Evolutionary conservation across 2,113 vertebrate genomes (phyloP).

Genomic region (Cyanoliseus patagonus): DNA sequence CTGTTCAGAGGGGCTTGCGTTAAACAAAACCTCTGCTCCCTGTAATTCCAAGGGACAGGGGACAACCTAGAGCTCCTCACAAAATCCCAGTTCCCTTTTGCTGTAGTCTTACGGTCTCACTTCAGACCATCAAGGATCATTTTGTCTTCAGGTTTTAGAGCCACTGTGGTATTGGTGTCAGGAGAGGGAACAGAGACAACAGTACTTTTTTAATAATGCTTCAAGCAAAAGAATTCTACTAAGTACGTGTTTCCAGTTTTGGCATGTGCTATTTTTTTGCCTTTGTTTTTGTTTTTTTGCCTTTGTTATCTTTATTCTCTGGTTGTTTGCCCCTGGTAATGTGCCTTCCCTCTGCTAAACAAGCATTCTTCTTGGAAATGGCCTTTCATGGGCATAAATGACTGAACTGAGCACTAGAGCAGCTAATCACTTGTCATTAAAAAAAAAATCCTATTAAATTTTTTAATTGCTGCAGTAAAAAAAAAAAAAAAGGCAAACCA

Average conservation of each 20-base stretch:
- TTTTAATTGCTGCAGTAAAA: not conserved
- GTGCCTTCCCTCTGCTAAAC: not conserved
- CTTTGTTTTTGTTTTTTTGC: not conserved
- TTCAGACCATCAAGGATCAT: not conserved
- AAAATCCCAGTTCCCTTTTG: not conserved
- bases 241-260: not conserved
- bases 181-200: not conserved
- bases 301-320: not conserved
- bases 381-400: not conserved
- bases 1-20: not conserved
- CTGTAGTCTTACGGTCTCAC: not conserved
- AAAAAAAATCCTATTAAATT: not conserved
- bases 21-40: not conserved
- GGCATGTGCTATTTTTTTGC: not conserved
- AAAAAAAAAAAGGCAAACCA: not conserved
- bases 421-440: not conserved
- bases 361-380: not conserved
- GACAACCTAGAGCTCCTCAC: not conserved
- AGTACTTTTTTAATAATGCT: not conserved
- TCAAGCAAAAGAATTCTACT: not conserved
- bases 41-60: not conserved
- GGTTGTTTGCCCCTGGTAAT: fast-evolving
- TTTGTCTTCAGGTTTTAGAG: not conserved
- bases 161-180: too few relatives aligned
- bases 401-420: not conserved